These are phyloP conservation scores for Lasioglossum morio DNA, from an alignment of 2,888 invertebrate species.

Conservation along the genomic window DNA sequence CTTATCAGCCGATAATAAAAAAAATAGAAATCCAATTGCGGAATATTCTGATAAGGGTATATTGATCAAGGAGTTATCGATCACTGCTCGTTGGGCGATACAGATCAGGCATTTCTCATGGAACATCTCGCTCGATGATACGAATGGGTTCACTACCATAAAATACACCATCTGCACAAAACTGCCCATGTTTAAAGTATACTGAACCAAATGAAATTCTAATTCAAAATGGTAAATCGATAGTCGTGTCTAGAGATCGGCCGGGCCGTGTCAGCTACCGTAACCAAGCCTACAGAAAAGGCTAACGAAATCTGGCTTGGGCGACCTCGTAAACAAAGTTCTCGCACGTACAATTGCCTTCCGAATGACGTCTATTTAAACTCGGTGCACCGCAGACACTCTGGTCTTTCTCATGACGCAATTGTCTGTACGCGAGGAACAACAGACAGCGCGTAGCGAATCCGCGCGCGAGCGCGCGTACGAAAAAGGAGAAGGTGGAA, in stretches of 20 bases:
- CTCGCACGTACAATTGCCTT: neutral
- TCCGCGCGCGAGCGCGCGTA: conserved; percentile 36
- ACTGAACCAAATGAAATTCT: too few relatives aligned
- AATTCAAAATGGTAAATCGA: neutral
- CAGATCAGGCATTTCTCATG: too few relatives aligned
- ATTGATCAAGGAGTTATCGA: too few relatives aligned
- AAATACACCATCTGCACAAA: too few relatives aligned
- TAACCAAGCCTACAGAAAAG: neutral
- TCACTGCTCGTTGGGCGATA: too few relatives aligned
- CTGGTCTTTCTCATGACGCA: conserved; percentile 82
- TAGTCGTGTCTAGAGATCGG: neutral
- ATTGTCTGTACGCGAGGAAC: conserved; percentile 83
- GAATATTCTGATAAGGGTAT: too few relatives aligned
- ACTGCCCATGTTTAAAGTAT: too few relatives aligned
- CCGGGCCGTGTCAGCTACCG: neutral
- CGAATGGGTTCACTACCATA: too few relatives aligned
- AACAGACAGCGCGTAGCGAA: conserved; percentile 71
- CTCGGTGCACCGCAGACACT: neutral
- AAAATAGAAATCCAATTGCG: too few relatives aligned
- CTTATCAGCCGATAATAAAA: too few relatives aligned
- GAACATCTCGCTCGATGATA: too few relatives aligned
- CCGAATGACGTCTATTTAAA: neutral
- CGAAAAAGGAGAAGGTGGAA: conserved; percentile 37
- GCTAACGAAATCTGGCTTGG: neutral
- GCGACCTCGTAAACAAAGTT: neutral